Evolutionary conservation across 2,113 vertebrate species (phyloP), one percentile per base, ranked within the genome.

Genomic region (Chrysemys picta): DNA sequence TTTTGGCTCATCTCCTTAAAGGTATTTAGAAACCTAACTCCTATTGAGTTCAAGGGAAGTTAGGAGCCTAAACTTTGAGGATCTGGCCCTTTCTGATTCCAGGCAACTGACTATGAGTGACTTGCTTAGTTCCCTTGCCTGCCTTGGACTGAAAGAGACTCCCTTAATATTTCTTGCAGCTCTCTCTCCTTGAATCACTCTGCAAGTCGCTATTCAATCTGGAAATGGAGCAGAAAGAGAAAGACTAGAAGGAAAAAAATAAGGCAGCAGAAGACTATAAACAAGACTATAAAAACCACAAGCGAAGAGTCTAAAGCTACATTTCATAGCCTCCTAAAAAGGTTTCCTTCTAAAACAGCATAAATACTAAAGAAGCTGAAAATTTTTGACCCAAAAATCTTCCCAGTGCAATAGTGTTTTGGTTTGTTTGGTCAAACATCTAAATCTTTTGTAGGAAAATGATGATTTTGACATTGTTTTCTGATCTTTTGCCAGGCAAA

Each of bases 271-370:
- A 35, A 52, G 12, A n/a, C 25, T 5, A 0, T 17, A 45, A 45
- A 2, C 4, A 2, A 52, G 81, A 12, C 17, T 31, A 35, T 78
- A 14, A 72, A 83, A 93, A 17, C 25, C 56, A 38, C 3, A 6
- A 17, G 76, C 42, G 65, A 72, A 45, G 31, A n/a, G 4, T 4
- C 45, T 49, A 54, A 75, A 42, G 11, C 29, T 80, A 24, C 47
- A 57, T 8, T 0, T 10, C 50, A 1, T 8, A 8, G 75, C 56
- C 14, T 21, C 2, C 0, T 12, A 52, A 29, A 4, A 76, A 12
- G 47, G 5, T 11, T n/a, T 62, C 0, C 1, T 62, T n/a, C 54
- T 52, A 52, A 84, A 50, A 49, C 29, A 85, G 47, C 11, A 1
- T 7, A 8, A 16, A 4, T 31, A 42, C 65, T 4, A 10, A 35